phyloP scores from a whole-genome alignment of 1,140 invertebrate genomes.

The Planococcus citri region DNA sequence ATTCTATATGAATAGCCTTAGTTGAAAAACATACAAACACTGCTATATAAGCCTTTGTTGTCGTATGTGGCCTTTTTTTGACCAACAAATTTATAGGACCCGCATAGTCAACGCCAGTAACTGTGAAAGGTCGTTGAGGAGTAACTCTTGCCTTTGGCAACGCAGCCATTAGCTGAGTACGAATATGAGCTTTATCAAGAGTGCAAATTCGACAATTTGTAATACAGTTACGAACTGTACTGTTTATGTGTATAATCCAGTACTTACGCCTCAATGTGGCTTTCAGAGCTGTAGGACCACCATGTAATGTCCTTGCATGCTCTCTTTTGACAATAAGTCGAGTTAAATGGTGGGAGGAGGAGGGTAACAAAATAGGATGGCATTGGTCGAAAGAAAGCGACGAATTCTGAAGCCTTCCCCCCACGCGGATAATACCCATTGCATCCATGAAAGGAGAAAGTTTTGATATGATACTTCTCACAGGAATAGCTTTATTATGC shows the following conservation, averaged over 20 bases:
- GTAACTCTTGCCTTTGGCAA: not conserved
- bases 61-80: too few relatives aligned
- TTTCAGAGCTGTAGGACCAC: not conserved
- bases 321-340: not conserved
- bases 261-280: not conserved
- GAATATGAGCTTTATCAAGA: not conserved
- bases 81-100: not conserved
- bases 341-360: not conserved
- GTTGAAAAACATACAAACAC: constrained; percentile 32
- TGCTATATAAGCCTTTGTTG: too few relatives aligned
- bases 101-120: constrained; percentile 14
- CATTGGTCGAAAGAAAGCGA: not conserved
- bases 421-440: constrained; percentile 22
- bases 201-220: not conserved
- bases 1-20: constrained; percentile 32
- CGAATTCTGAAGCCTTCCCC: constrained; percentile 4
- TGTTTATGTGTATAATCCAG: not conserved
- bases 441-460: constrained; percentile 16
- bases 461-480: not conserved
- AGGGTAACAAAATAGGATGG: constrained; percentile 12
- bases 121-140: not conserved
- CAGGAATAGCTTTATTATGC: not conserved
- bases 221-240: not conserved
- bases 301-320: constrained; percentile 21
- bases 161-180: constrained; percentile 11